Percentiles rank a stretch among this genome's conserved stretches.
Conservation (phyloP, 2,797 vertebrate genomes). For the Perdix hodgsoniae region DNA sequence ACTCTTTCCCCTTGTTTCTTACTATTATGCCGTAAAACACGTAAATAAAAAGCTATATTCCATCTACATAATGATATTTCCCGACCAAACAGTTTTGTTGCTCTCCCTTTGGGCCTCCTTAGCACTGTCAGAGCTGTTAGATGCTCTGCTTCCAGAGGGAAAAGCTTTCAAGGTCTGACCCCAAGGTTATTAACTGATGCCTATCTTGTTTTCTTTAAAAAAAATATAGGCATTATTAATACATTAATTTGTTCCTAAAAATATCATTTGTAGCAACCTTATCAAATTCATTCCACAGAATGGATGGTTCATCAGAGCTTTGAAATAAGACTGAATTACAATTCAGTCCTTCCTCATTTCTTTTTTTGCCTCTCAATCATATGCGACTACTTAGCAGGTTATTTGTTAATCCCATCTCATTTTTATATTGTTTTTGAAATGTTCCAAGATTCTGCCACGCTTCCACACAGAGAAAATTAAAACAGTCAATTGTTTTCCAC, state of each 20-base stretch:
- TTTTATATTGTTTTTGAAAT: background rate
- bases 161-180: background rate
- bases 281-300: background rate
- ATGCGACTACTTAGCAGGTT: background rate
- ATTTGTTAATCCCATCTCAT: slow-evolving; percentile 12
- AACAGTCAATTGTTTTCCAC: background rate
- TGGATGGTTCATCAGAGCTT: background rate
- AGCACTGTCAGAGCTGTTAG: background rate
- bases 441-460: background rate
- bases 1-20: background rate
- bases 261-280: background rate
- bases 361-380: background rate
- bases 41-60: background rate
- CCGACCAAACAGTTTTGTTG: background rate
- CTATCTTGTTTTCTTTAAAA: background rate
- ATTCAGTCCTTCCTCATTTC: background rate
- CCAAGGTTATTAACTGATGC: background rate
- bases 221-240: background rate
- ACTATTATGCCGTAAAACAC: background rate
- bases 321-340: slow-evolving; percentile 43
- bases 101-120: background rate
- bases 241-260: background rate
- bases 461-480: slow-evolving; percentile 14
- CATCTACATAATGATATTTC: background rate
- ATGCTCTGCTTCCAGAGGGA: background rate